phyloP scores from a whole-genome alignment of 2,797 vertebrate species.

The Tympanoctomys barrerae region DNA sequence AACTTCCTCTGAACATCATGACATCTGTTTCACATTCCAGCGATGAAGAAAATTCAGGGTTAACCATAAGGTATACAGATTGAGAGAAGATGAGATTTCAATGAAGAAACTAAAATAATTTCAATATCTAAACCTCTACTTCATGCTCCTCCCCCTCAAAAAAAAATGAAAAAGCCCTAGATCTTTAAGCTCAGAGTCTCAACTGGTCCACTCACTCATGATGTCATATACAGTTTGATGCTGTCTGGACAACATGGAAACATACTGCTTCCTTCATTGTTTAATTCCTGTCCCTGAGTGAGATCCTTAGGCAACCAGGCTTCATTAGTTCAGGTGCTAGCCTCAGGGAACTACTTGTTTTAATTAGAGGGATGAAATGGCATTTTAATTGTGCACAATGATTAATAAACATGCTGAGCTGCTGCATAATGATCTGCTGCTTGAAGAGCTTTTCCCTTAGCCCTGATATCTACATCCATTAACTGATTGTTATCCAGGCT shows the following conservation, averaged over 20 bases:
- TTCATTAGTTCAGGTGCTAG: slow-evolving; percentile 87
- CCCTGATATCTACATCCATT: slow-evolving; percentile 80
- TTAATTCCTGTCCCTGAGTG: slow-evolving; percentile 80
- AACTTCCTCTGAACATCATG: background rate
- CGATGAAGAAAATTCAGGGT: background rate
- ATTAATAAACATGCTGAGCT: slow-evolving; percentile 85
- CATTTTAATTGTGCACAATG: slow-evolving; percentile 86
- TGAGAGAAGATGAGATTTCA: background rate
- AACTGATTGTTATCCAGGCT: slow-evolving; percentile 83
- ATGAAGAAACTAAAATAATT: slow-evolving; percentile 8
- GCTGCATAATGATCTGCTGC: slow-evolving; percentile 80
- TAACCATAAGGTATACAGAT: background rate
- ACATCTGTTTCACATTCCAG: background rate
- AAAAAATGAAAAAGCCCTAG: background rate
- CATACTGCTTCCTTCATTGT: slow-evolving; percentile 75
- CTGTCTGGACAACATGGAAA: slow-evolving; percentile 75
- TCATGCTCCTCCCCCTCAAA: background rate
- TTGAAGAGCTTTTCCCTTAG: slow-evolving; percentile 74
- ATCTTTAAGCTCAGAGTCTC: slow-evolving; percentile 58
- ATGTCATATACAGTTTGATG: slow-evolving; percentile 74
- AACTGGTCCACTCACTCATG: slow-evolving; percentile 62
- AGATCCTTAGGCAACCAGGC: slow-evolving; percentile 81
- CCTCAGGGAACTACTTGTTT: slow-evolving; percentile 86
- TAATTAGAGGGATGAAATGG: slow-evolving; percentile 86
- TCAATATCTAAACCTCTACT: background rate